Percentiles rank a stretch among this genome's conserved stretches.
phyloP scores from a whole-genome alignment of 1,140 invertebrate genomes.

The Drosophila orosa region DNA sequence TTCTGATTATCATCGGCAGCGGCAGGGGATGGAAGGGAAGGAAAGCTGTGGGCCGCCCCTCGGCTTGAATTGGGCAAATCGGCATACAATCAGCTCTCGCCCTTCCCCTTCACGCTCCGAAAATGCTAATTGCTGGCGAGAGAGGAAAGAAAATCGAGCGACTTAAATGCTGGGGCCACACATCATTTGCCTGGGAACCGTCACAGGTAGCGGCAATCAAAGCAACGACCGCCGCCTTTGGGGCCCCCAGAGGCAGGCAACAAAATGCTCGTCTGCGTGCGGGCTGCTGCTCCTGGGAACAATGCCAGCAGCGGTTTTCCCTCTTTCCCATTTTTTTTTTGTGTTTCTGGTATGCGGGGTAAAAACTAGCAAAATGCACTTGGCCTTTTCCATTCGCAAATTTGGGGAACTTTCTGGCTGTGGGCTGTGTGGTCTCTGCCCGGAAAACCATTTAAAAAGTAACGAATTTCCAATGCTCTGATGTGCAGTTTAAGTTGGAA shows the following conservation, averaged over 20 bases:
- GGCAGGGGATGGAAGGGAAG: constrained; percentile 1
- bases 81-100: constrained; percentile 10
- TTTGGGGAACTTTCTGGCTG: constrained; percentile 27
- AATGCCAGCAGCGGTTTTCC: constrained; percentile 53
- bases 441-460: constrained; percentile 30
- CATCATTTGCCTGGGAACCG: constrained; percentile 67
- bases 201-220: constrained; percentile 73
- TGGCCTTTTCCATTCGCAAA: constrained; percentile 46
- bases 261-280: constrained; percentile 54
- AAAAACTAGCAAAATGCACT: constrained; percentile 51
- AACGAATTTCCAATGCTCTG: constrained; percentile 39
- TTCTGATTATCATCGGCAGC: constrained; percentile 65
- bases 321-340: not conserved
- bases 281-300: constrained; percentile 55
- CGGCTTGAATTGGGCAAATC: constrained; percentile 1
- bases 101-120: not conserved
- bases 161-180: constrained; percentile 60
- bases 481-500: constrained; percentile 17
- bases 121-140: constrained; percentile 70
- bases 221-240: constrained; percentile 25
- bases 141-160: constrained; percentile 59
- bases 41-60: not conserved
- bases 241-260: constrained; percentile 53
- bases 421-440: constrained; percentile 30
- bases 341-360: constrained; percentile 2